A percentile compares a stretch with the other conserved stretches of the same genome.
Evolutionary conservation across 2,797 vertebrate species (phyloP).

Genomic region (Cossypha polioptera): DNA sequence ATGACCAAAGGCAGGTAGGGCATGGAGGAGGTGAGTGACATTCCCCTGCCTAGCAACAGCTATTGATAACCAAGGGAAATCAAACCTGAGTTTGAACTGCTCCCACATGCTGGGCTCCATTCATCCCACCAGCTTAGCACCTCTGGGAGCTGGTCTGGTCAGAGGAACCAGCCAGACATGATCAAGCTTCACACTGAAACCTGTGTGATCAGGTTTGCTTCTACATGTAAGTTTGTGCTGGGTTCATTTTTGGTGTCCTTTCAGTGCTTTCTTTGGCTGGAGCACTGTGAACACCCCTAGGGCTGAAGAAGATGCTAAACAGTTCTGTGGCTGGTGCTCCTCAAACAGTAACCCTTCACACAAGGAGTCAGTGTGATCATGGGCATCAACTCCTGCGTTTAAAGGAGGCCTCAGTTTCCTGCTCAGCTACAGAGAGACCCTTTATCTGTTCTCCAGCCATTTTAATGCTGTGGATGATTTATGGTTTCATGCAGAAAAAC

Average conservation of each 20-base stretch:
- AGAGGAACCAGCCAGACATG: not conserved
- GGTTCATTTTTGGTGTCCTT: not conserved
- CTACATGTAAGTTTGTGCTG: not conserved
- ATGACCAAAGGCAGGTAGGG: not conserved
- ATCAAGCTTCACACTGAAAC: not conserved
- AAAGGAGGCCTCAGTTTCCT: not conserved
- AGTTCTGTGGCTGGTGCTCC: not conserved
- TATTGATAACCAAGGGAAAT: not conserved
- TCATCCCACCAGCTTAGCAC: not conserved
- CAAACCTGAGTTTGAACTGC: not conserved
- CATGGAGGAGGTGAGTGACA: not conserved
- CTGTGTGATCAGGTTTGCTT: not conserved
- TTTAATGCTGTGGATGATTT: slow-evolving; percentile 20
- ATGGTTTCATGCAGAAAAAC: slow-evolving; percentile 40
- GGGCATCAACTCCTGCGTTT: not conserved
- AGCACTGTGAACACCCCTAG: fast-evolving
- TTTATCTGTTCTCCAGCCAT: not conserved
- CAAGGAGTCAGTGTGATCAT: not conserved
- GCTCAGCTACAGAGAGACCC: not conserved
- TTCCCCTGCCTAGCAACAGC: not conserved
- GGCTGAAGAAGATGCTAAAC: not conserved
- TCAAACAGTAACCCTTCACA: not conserved
- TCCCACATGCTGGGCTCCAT: not conserved
- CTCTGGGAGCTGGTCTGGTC: not conserved
- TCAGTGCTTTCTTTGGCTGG: not conserved